phyloP scores from a whole-genome alignment of 2,113 vertebrate species.

The human region GRCh38 chr6:28816001-28816500 shows the following conservation, averaged over 20 bases:
- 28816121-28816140: background rate
- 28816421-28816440: too few relatives aligned
- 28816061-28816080: too few relatives aligned
- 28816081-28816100: background rate
- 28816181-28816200: background rate
- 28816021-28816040: background rate
- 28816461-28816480: background rate
- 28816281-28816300: background rate
- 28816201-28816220: background rate
- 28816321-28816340: background rate
- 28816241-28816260: background rate
- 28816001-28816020: background rate
- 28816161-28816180: background rate
- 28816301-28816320: background rate
- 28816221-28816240: background rate
- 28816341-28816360: background rate
- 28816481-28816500: background rate
- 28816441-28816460: background rate
- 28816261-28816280: background rate
- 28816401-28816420: background rate
- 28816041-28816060: too few relatives aligned
- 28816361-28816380: background rate
- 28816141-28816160: background rate
- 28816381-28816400: background rate
- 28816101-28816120: too few relatives aligned